A percentile compares a stretch with the other conserved stretches of the same genome.
Conservation (phyloP, 1,140 invertebrate species). For the Nymphalis io region DNA sequence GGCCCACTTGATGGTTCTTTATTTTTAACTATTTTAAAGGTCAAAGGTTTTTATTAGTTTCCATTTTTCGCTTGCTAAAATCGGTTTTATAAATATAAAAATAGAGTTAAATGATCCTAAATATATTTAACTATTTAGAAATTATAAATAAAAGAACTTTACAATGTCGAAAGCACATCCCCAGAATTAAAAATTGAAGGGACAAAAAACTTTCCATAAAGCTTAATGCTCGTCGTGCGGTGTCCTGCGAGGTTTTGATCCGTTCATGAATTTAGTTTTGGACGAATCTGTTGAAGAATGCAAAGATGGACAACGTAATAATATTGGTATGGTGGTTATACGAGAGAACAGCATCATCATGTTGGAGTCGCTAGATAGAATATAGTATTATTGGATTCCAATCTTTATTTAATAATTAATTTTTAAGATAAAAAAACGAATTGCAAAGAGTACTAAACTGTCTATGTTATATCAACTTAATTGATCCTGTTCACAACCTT, state of each 20-base stretch:
- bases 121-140: neutral
- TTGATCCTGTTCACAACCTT: neutral
- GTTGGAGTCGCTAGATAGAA: slow-evolving; percentile 94
- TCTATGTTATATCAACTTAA: neutral
- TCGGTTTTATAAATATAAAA: slow-evolving; percentile 5
- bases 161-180: slow-evolving; percentile 92
- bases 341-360: slow-evolving; percentile 96
- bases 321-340: slow-evolving; percentile 97
- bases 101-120: neutral
- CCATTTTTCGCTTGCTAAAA: neutral
- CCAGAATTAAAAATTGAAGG: slow-evolving; percentile 94
- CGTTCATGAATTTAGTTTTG: slow-evolving; percentile 99
- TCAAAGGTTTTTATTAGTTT: too few species aligned
- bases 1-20: too few species aligned
- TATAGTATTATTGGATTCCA: slow-evolving; percentile 77
- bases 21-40: too few species aligned
- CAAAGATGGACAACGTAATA: slow-evolving; percentile 93
- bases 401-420: slow-evolving; percentile 39
- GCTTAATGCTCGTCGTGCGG: slow-evolving; percentile 96
- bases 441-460: neutral
- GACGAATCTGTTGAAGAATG: slow-evolving; percentile 96
- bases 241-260: slow-evolving; percentile 98
- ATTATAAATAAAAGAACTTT: neutral
- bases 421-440: neutral
- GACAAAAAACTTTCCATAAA: slow-evolving; percentile 94